A percentile compares a stretch with the other conserved stretches of the same genome.
These are phyloP conservation scores for Leucophenga varia DNA, from an alignment of 1,140 invertebrate genomes.

Conservation along the genomic window DNA sequence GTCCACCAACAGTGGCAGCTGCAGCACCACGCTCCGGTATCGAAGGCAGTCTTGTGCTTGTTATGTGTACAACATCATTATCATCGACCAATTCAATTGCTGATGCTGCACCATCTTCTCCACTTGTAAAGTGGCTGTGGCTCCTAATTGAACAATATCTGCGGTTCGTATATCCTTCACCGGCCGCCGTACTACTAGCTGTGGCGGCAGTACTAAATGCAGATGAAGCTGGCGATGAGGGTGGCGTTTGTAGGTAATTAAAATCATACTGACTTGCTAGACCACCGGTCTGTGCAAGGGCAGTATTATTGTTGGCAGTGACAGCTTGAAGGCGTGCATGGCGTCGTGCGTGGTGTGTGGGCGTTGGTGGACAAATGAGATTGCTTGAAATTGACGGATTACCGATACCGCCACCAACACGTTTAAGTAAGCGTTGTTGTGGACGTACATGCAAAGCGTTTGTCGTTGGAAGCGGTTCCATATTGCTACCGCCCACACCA, in stretches of 20 bases:
- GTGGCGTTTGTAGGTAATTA: conserved; percentile 26
- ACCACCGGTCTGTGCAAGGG: conserved; percentile 53
- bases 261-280: conserved; percentile 43
- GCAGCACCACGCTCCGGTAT: conserved; percentile 69
- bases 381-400: no score
- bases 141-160: conserved; percentile 49
- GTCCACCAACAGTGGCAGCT: conserved; percentile 23
- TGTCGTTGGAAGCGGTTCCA: conserved; percentile 28
- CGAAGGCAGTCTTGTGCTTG: conserved; percentile 76
- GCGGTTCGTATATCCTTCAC: conserved; percentile 42
- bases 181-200: conserved; percentile 5
- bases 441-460: conserved; percentile 57
- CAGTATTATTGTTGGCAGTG: conserved; percentile 31
- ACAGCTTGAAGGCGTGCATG: conserved; percentile 44
- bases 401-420: conserved; percentile 58
- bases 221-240: conserved; percentile 15
- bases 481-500: conserved; percentile 27
- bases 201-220: neutral
- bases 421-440: conserved; percentile 61
- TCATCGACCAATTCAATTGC: conserved; percentile 10
- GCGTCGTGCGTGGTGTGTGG: conserved; percentile 74
- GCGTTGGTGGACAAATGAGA: conserved; percentile 74
- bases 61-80: conserved; percentile 70
- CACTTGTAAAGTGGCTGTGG: conserved; percentile 57
- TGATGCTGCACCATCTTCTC: conserved; percentile 51